Evolutionary conservation across 2,888 invertebrate species (phyloP), one percentile per base, ranked within the genome.

Genomic region (Geophilus truncorum): DNA sequence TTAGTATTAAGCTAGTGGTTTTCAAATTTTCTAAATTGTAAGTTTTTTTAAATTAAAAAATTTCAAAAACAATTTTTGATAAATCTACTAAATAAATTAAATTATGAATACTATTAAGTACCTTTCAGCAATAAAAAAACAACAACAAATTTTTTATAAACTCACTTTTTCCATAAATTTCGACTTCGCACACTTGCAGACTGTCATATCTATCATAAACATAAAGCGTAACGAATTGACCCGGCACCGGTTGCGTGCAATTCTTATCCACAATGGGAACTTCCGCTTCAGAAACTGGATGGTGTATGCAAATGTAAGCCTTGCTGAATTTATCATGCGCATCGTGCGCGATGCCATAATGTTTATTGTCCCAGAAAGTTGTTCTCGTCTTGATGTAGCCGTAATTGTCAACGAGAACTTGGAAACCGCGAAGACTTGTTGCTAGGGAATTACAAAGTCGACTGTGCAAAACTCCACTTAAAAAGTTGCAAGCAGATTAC

Each of bases 181-280:
- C 84, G 15, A 84, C 83, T 81, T 84, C 84, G 62, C 84, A 84
- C 15, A 84, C 78, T 75, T 83, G 82, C 6, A 84, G 76, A n/a
- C 82, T 83, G 40, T 84, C 84, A 78, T 83, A 83, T 77, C 84
- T 81, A 77, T 84, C 83, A 77, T 82, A 84, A 70, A 84, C 81
- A 77, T 84, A 84, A 7, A 84, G 32, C 1, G 84, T 84, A 45
- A 84, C 83, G 78, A 82, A 84, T 45, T 84, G 84, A 7, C 84
- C 84, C 9, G 82, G 81, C 18, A 84, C 82, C 0, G 84, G 84
- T 80, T 84, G 84, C 6, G 83, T 82, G 79, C 84, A 84, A 76
- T 83, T 84, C 62, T 83, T 81, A 34, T 82, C 82, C 9, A 84
- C 75, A 0, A 82, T 70, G 7, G 81, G 78, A n/a, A 83, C 82